Conservation (phyloP, 2,888 invertebrate genomes). For the Dermolepida albohirtum region DNA sequence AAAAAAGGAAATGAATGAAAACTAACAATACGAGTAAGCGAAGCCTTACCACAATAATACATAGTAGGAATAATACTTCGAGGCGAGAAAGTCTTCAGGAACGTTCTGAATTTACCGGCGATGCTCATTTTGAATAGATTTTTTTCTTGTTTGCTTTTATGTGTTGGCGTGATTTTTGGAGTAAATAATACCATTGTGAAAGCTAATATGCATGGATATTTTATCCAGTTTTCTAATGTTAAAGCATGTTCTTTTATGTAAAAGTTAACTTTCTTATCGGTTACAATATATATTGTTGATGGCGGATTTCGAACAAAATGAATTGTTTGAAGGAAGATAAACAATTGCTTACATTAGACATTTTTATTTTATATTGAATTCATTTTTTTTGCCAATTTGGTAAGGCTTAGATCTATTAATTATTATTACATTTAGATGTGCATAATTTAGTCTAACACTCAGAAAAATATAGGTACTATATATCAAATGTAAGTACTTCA, state of each 20-base stretch:
- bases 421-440: too few species aligned
- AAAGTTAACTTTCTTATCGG: not conserved
- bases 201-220: not conserved
- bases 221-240: slow-evolving; percentile 17
- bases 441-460: too few species aligned
- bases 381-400: too few species aligned
- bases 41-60: slow-evolving; percentile 5
- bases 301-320: too few species aligned
- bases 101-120: slow-evolving; percentile 24
- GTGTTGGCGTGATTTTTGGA: not conserved
- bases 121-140: slow-evolving; percentile 28
- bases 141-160: not conserved
- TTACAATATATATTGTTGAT: not conserved
- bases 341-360: too few species aligned
- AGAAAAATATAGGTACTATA: too few species aligned
- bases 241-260: slow-evolving; percentile 10
- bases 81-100: slow-evolving; percentile 26
- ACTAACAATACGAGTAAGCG: slow-evolving; percentile 9
- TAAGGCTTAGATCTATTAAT: too few species aligned
- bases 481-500: too few species aligned
- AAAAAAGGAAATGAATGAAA: slow-evolving; percentile 10
- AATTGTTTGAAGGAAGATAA: too few species aligned
- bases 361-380: too few species aligned
- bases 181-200: slow-evolving; percentile 5
- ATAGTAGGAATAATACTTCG: slow-evolving; percentile 16